phyloP scores from a whole-genome alignment of 2,797 vertebrate genomes.

The Cuculus canorus region DNA sequence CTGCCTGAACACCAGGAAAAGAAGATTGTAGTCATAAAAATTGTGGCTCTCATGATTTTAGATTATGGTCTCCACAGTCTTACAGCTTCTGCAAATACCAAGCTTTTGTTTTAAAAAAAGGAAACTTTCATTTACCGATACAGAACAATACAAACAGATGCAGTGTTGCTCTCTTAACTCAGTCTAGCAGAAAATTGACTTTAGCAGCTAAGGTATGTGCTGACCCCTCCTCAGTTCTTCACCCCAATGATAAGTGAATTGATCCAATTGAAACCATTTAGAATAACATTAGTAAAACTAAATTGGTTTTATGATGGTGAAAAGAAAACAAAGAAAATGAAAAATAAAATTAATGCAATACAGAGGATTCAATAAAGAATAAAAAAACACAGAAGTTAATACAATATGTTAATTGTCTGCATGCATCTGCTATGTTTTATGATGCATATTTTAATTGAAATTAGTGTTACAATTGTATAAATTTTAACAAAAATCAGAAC shows the following conservation, averaged over 20 bases:
- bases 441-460: constrained; percentile 39
- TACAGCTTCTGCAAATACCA: constrained; percentile 52
- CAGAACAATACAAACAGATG: constrained; percentile 53
- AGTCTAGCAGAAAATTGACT: constrained; percentile 69
- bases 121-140: constrained; percentile 43
- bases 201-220: constrained; percentile 22
- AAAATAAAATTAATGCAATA: constrained; percentile 48
- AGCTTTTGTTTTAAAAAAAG: not conserved
- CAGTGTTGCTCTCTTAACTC: constrained; percentile 32
- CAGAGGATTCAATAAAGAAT: constrained; percentile 30
- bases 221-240: constrained; percentile 47
- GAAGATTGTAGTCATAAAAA: constrained; percentile 73
- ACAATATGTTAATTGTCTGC: constrained; percentile 49
- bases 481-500: constrained; percentile 18
- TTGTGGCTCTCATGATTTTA: constrained; percentile 70
- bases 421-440: constrained; percentile 44
- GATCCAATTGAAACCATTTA: constrained; percentile 28
- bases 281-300: not conserved
- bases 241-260: constrained; percentile 11
- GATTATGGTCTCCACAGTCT: constrained; percentile 68
- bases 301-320: constrained; percentile 1
- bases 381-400: constrained; percentile 41
- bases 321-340: constrained; percentile 48
- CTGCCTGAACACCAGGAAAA: constrained; percentile 69
- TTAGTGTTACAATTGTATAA: not conserved